A percentile compares a stretch with the other conserved stretches of the same genome.
Evolutionary conservation across 2,113 vertebrate genomes (phyloP).

Genomic region (Eupsittula cactorum): DNA sequence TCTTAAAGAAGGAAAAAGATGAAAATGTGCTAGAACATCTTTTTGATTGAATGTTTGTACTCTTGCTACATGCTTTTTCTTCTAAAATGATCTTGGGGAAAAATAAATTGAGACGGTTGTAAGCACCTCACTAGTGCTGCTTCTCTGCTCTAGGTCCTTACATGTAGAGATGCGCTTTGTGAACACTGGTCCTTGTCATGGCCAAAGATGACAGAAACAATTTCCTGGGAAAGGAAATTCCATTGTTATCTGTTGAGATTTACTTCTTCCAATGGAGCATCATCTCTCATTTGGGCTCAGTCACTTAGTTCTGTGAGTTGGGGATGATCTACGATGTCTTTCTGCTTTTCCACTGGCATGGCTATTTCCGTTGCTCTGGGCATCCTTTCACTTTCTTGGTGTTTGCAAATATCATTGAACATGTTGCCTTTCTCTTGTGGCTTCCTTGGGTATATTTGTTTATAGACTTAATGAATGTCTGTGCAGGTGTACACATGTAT

Average conservation of each 20-base stretch:
- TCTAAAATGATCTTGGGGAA: neutral
- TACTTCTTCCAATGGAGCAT: neutral
- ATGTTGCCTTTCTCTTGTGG: neutral
- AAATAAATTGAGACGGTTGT: neutral
- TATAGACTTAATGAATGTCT: rapidly evolving
- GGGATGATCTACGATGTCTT: neutral
- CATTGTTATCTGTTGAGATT: neutral
- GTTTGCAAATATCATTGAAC: neutral
- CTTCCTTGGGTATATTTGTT: neutral
- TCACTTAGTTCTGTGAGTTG: neutral
- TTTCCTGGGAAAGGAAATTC: neutral
- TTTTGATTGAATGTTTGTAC: neutral
- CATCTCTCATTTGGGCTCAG: neutral
- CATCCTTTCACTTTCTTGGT: neutral
- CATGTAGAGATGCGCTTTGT: rapidly evolving
- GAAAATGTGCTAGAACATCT: neutral
- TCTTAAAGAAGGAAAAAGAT: neutral
- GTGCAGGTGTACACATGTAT: rapidly evolving
- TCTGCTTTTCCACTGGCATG: neutral
- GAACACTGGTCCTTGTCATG: neutral
- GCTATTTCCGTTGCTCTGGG: neutral
- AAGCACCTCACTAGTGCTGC: neutral
- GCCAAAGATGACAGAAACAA: neutral
- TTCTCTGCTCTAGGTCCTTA: neutral
- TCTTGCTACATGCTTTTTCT: neutral